phyloP scores from a whole-genome alignment of 2,888 invertebrate species.

The Lepas anatifera region DNA sequence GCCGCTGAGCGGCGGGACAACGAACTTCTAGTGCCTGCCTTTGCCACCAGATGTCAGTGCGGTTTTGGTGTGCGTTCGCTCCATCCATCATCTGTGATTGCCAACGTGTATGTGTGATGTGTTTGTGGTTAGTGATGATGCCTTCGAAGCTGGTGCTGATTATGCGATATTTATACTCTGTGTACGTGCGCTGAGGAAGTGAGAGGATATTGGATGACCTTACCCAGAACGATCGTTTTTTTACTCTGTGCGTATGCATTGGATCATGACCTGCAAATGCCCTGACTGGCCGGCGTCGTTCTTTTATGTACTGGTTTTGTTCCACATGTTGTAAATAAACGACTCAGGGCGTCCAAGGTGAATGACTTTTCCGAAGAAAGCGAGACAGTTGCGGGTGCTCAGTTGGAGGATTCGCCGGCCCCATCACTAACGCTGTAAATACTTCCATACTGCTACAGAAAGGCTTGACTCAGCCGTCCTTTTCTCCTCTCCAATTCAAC shows the following conservation, averaged over 20 bases:
- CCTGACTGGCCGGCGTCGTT: not conserved
- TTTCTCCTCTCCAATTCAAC: too few species aligned
- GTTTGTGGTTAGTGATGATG: too few species aligned
- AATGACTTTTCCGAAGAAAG: not conserved
- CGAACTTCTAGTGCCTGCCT: not conserved
- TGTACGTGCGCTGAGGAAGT: too few species aligned
- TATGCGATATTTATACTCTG: not conserved
- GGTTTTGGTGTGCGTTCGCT: not conserved
- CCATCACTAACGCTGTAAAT: too few species aligned
- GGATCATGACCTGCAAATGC: not conserved
- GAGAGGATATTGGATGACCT: not conserved
- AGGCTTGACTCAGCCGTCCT: too few species aligned
- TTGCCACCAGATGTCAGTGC: not conserved
- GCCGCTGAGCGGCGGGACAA: not conserved
- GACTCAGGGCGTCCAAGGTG: not conserved
- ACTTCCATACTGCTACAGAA: too few species aligned
- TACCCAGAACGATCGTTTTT: not conserved
- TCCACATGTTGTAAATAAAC: not conserved
- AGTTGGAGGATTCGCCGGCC: too few species aligned
- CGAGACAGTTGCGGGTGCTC: too few species aligned
- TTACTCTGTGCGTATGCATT: not conserved
- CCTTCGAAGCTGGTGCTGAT: conserved; percentile 1
- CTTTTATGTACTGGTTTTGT: not conserved
- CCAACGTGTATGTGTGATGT: not conserved
- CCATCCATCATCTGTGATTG: conserved; percentile 9